A percentile compares a stretch with the other conserved stretches of the same genome.
Evolutionary conservation across 2,888 invertebrate genomes (phyloP).

Genomic region (Andrena fulva): DNA sequence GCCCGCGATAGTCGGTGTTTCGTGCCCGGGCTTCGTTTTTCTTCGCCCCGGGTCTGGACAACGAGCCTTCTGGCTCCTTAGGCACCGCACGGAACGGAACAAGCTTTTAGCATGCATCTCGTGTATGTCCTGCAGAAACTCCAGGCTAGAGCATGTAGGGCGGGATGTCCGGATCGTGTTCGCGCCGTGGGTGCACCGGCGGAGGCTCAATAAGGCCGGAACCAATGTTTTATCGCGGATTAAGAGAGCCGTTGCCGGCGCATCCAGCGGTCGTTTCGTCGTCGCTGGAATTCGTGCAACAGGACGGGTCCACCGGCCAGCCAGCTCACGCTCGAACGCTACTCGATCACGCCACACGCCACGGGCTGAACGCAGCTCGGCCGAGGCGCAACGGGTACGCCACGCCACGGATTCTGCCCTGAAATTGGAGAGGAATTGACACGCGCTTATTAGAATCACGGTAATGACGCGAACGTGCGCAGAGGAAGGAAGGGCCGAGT

Average conservation of each 20-base stretch:
- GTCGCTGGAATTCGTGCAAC: conserved; percentile 56
- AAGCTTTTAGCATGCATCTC: conserved; percentile 39
- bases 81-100: conserved; percentile 31
- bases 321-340: conserved; percentile 45
- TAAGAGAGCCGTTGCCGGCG: conserved; percentile 72
- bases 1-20: not conserved
- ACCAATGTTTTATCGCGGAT: conserved; percentile 81
- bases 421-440: conserved; percentile 54
- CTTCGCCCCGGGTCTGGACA: not conserved
- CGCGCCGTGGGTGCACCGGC: conserved; percentile 72
- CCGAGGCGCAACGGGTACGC: conserved; percentile 19
- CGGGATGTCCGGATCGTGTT: conserved; percentile 72
- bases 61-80: not conserved
- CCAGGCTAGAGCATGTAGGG: conserved; percentile 17
- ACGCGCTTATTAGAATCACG: conserved; percentile 57
- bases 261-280: conserved; percentile 5
- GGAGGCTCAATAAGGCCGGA: conserved; percentile 69
- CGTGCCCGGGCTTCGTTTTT: not conserved
- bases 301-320: conserved; percentile 22
- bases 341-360: conserved; percentile 66
- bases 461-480: conserved; percentile 31
- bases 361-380: conserved; percentile 33
- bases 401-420: conserved; percentile 25
- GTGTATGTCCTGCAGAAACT: conserved; percentile 32
- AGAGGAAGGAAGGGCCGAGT: not conserved